Conservation (phyloP, 2,888 invertebrate genomes). For the Vesta saturnalis region DNA sequence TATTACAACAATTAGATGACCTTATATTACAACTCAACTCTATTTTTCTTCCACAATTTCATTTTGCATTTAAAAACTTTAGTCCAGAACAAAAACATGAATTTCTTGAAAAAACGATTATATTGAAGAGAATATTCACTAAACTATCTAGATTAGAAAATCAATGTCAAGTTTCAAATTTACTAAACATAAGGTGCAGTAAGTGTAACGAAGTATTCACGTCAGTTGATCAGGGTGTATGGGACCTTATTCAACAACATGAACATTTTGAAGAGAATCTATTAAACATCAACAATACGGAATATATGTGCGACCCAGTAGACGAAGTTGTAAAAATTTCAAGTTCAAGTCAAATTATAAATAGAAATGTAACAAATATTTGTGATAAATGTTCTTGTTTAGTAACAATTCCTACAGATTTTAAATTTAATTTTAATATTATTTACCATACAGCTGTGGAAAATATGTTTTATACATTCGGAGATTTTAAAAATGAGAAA, state of each 20-base stretch:
- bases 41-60: background rate
- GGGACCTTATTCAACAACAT: background rate
- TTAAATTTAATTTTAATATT: conserved; percentile 3
- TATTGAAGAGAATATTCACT: background rate
- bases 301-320: too few species aligned
- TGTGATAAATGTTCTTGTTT: background rate
- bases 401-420: background rate
- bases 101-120: background rate
- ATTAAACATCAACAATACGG: background rate
- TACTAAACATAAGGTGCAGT: background rate
- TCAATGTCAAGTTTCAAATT: too few species aligned
- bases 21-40: background rate
- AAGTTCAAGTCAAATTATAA: background rate
- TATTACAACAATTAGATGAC: background rate
- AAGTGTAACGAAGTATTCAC: background rate
- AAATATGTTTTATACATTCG: background rate
- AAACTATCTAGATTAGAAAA: too few species aligned
- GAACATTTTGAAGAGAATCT: background rate
- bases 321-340: too few species aligned
- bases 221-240: background rate
- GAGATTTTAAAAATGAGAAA: background rate
- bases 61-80: background rate
- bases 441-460: background rate
- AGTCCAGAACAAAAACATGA: background rate
- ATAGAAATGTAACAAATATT: too few species aligned